Base-by-base conservation (phyloP, 2,113 vertebrate genomes). In the Herpetotheres cachinnans region DNA sequence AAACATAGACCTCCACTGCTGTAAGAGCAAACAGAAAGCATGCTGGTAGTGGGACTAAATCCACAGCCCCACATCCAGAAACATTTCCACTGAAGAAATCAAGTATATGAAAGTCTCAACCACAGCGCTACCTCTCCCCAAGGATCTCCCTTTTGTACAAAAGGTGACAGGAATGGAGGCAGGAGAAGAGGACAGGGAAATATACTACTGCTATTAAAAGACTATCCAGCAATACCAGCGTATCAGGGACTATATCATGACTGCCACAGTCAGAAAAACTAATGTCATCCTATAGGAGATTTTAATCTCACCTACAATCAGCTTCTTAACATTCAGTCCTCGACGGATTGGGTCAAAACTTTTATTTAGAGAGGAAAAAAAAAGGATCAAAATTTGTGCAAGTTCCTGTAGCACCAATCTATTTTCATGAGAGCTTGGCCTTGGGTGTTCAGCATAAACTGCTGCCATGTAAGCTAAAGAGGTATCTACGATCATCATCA, bases 361-460 rank as follows among this genome's bases (percentile, higher is more conserved):
- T 86, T 13, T 38, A 78, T 54, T 50, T 32, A 14, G 8, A 0
- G 2, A 18, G 10, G 5, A 5, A 3, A 1, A 10, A 46, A 30
- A 24, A 59, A 17, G 3, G 22, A 78, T 20, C 7, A 66, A 71
- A 70, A 70, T 56, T 32, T 38, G 32, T 73, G 27, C 24, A 73
- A 70, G 17, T 42, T 80, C 40, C 59, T 73, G 6, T 44, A 92
- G 76, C 17, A 61, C 8, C 5, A 16, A 87, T 15, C 16, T 70
- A 7, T 59, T 77, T 74, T 40, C 47, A 54, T 2, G 4, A 24
- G 32, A 83, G 40, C 42, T 30, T 44, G 32, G 56, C 34, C 47
- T 59, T 22, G 30, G 16, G 52, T 24, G 13, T 11, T 63, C 67
- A 76, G 52, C 29, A 55, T 9, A 24, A 71, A 29, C 32, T 67